These are phyloP conservation scores for Sylvicapra grimmia DNA, from an alignment of 2,113 vertebrate species.

Conservation along the genomic window DNA sequence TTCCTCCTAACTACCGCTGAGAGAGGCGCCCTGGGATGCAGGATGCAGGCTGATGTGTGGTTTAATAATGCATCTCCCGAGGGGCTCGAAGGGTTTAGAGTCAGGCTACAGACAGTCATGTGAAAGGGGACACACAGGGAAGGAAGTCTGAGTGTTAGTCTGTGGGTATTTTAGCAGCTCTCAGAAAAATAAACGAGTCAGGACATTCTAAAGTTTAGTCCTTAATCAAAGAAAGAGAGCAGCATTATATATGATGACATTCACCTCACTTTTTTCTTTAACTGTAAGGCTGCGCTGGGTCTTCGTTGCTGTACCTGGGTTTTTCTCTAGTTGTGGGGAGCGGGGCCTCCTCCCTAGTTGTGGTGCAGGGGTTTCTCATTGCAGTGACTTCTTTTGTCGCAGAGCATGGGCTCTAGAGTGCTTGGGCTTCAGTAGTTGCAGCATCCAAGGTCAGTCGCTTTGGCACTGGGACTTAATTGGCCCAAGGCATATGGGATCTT, in stretches of 20 bases:
- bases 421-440: not conserved
- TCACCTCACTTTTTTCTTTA: not conserved
- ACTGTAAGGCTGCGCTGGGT: not conserved
- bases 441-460: not conserved
- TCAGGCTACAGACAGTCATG: not conserved
- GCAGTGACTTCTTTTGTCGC: not conserved
- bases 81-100: not conserved
- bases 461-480: not conserved
- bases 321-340: not conserved
- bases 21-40: not conserved
- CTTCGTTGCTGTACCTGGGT: not conserved
- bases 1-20: not conserved
- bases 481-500: not conserved
- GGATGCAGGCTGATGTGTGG: not conserved
- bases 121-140: not conserved
- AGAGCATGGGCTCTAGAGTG: not conserved
- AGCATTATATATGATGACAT: not conserved
- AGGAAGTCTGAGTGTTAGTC: not conserved
- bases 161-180: not conserved
- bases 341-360: not conserved
- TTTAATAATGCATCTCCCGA: not conserved
- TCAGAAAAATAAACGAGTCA: not conserved
- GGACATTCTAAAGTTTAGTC: not conserved
- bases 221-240: not conserved
- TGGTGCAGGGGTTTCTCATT: not conserved